Base-by-base conservation (phyloP, 2,113 vertebrate species). In the Struthio camelus region DNA sequence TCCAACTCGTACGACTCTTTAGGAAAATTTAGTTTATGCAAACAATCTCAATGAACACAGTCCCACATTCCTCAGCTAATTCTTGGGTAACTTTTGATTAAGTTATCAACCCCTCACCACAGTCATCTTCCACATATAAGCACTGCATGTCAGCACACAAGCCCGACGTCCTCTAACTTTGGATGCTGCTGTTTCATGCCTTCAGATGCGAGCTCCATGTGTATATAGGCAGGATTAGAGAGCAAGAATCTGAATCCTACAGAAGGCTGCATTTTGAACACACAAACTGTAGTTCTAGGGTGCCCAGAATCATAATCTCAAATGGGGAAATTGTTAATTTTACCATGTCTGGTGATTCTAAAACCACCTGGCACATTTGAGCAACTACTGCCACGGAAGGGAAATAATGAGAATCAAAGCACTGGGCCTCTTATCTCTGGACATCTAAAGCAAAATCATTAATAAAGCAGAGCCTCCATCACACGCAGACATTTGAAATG, bases 171-270 rank as follows among this genome's bases (percentile, higher is more conserved):
- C 32, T 72, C 46, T 25, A 4, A 1, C 14, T 56, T 66, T 23
- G 50, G 22, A 32, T 34, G 61, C 44, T 40, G 11, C 17, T 44
- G 12, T 69, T 64, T 48, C 44, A 19, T 30, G 24, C 28, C 58
- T 32, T 22, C 1, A 1, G 20, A n/a, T 50, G 30, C 36, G 38
- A 79, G 82, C 25, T n/a, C 59, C 46, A 30, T 1, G 2, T 1
- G 0, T 25, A 24, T 4, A 14, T 20, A 34, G 14, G n/a, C 38
- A 7, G 51, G 86, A 70, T 0, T 9, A 36, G 24, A 80, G 8
- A 38, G 7, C n/a, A 36, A 50, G 30, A n/a, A n/a, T 30, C 28
- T 80, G n/a, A 77, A 38, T n/a, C 30, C 51, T 54, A 34, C 79
- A 84, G 36, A 72, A 71, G 7, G 36, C 38, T 85, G 32, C 40